These are phyloP conservation scores for Maconellicoccus hirsutus DNA, from an alignment of 1,140 invertebrate genomes.

Conservation along the genomic window DNA sequence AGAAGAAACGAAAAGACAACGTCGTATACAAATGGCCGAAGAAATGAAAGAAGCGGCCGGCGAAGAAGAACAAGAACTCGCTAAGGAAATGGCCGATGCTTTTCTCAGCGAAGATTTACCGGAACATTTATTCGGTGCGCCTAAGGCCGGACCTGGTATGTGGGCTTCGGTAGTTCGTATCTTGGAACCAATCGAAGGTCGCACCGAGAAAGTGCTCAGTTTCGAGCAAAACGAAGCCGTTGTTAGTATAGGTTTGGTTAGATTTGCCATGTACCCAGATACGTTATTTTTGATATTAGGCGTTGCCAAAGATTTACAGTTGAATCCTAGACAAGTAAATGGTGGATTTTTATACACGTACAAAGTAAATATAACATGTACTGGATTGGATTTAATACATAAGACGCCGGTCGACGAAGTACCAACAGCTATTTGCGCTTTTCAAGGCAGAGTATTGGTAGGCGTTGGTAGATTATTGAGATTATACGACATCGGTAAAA, in stretches of 20 bases:
- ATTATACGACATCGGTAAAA: conserved; percentile 94
- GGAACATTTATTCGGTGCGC: conserved; percentile 85
- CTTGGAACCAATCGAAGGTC: conserved; percentile 77
- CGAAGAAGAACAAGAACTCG: conserved; percentile 86
- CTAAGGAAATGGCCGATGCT: conserved; percentile 91
- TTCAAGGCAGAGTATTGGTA: conserved; percentile 83
- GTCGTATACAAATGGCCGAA: conserved; percentile 65
- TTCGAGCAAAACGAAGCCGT: conserved; percentile 96
- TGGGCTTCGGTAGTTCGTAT: conserved; percentile 94
- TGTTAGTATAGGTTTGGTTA: conserved; percentile 59
- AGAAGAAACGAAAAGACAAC: conserved; percentile 86
- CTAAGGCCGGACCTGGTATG: conserved; percentile 89
- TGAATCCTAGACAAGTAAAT: conserved; percentile 70
- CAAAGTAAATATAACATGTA: conserved; percentile 55
- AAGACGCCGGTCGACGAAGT: conserved; percentile 91
- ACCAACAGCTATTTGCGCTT: conserved; percentile 74
- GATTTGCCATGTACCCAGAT: conserved; percentile 55
- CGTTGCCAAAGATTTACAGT: conserved; percentile 76
- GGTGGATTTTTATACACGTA: conserved; percentile 82
- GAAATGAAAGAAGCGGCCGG: conserved; percentile 96
- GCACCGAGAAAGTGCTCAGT: conserved; percentile 63
- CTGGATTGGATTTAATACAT: conserved; percentile 80
- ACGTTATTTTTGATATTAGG: conserved; percentile 72
- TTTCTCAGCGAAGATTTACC: conserved; percentile 91
- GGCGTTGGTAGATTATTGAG: conserved; percentile 85